Conservation (phyloP, 37 sponge, comb jelly and placozoan species). For the Lycopodina hypogea region DNA sequence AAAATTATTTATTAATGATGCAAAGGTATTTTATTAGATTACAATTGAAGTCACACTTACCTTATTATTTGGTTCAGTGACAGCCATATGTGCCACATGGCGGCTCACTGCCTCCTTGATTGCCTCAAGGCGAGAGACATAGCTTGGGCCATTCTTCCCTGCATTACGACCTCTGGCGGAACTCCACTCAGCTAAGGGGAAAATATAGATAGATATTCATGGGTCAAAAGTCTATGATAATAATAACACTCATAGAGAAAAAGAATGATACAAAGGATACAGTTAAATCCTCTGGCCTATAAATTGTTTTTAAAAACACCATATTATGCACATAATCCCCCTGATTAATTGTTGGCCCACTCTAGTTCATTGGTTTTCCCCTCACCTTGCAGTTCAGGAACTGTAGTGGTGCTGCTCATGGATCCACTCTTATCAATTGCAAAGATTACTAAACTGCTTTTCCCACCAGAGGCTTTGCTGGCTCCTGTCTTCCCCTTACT, state of each 20-base stretch:
- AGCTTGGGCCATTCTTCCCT: slow-evolving; percentile 38
- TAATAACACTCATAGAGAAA: no score
- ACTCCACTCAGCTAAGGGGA: slow-evolving; percentile 70
- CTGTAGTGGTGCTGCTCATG: slow-evolving; percentile 74
- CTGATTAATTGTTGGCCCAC: no score
- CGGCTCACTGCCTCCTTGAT: slow-evolving; percentile 86
- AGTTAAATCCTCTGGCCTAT: no score
- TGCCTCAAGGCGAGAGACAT: slow-evolving; percentile 80
- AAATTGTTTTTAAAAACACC: no score
- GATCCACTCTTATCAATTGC: slow-evolving; percentile 89
- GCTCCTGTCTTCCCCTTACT: background rate
- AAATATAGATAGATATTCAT: no score
- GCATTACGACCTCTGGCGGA: slow-evolving; percentile 52
- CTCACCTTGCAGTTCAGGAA: slow-evolving; percentile 84
- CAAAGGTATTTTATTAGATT: no score
- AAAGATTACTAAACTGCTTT: slow-evolving; percentile 71
- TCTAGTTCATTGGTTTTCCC: background rate
- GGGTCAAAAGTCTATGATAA: no score
- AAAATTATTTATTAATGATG: no score
- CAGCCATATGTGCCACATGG: slow-evolving; percentile 71
- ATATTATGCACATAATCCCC: background rate
- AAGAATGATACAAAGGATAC: no score
- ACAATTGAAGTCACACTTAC: no score
- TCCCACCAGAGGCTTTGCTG: slow-evolving; percentile 3
- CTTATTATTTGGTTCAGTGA: slow-evolving; percentile 62